Percentiles rank a stretch among this genome's conserved stretches.
Evolutionary conservation across 2,113 vertebrate species (phyloP).

Genomic region (Anthoscopus minutus): DNA sequence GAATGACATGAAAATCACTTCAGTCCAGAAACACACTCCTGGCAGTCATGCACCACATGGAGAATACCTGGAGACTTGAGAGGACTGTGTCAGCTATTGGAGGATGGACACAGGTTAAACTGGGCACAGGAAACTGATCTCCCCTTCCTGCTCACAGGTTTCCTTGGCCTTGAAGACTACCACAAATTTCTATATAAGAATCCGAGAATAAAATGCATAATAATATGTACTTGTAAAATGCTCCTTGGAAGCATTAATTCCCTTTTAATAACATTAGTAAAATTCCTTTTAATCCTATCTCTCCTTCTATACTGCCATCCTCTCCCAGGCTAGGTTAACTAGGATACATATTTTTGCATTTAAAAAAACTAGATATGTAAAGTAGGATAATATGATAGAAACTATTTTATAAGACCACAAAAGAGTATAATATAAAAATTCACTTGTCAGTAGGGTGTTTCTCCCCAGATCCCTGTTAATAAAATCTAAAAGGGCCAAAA

Average conservation of each 20-base stretch:
- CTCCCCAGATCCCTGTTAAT: background rate
- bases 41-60: fast-evolving
- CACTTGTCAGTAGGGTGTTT: background rate
- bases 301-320: background rate
- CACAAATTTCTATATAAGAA: background rate
- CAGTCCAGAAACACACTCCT: too few species aligned
- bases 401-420: background rate
- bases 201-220: background rate
- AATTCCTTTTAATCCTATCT: background rate
- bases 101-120: background rate
- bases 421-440: background rate
- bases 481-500: background rate
- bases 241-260: background rate
- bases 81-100: background rate
- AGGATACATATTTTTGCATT: background rate
- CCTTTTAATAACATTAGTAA: background rate
- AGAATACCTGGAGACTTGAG: background rate
- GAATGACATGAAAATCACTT: background rate
- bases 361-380: background rate
- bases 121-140: background rate
- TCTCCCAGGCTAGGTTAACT: background rate
- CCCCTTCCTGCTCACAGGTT: background rate
- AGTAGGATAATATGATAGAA: background rate
- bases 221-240: background rate
- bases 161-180: background rate